A percentile compares a stretch with the other conserved stretches of the same genome.
Evolutionary conservation across 1,140 invertebrate species (phyloP).

Genomic region (Batillaria attramentaria): DNA sequence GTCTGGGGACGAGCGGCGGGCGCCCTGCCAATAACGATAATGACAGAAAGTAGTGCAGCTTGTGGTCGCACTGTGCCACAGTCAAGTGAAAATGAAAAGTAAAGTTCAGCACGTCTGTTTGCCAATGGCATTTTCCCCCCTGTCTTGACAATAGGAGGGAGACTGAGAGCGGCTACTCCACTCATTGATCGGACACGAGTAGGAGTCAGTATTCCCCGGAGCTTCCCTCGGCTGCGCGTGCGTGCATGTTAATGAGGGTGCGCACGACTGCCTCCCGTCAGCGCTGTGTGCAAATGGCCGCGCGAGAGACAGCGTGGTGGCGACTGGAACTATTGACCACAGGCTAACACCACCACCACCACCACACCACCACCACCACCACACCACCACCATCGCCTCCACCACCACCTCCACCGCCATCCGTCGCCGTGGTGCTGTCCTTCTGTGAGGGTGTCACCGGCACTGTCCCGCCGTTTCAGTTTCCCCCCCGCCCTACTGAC

Average conservation of each 20-base stretch:
- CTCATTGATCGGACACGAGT: conserved; percentile 19
- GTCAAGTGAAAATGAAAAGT: too few species aligned
- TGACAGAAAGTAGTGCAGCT: too few species aligned
- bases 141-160: not conserved
- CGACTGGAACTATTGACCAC: conserved; percentile 21
- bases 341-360: not conserved
- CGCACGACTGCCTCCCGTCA: conserved; percentile 23
- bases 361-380: not conserved
- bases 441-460: too few species aligned
- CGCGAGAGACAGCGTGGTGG: conserved; percentile 1
- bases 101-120: too few species aligned
- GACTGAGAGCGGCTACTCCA: not conserved
- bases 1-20: too few species aligned
- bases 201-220: conserved; percentile 16
- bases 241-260: conserved; percentile 27
- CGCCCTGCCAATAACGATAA: too few species aligned
- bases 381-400: not conserved
- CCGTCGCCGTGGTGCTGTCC: too few species aligned
- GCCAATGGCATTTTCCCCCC: too few species aligned
- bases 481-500: not conserved
- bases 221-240: conserved; percentile 4
- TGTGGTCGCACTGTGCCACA: too few species aligned
- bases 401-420: not conserved
- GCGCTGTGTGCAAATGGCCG: conserved; percentile 15
- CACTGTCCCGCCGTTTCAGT: too few species aligned